phyloP scores from a whole-genome alignment of 2,888 invertebrate species.

The Conops quadrifasciatus region DNA sequence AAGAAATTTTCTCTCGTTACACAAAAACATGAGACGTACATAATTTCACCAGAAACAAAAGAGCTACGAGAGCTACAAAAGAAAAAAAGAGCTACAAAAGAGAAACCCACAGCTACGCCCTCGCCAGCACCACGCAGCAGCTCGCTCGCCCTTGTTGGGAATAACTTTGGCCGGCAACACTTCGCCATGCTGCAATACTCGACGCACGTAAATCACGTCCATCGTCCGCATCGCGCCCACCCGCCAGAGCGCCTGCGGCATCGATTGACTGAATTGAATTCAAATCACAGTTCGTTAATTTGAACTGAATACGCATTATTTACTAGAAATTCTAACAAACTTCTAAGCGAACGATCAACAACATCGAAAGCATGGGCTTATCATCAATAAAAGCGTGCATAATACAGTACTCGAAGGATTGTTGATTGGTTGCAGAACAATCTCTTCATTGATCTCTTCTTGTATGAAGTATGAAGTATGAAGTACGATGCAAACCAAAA shows the following conservation, averaged over 20 bases:
- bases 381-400: neutral
- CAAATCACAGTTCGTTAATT: slow-evolving; percentile 55
- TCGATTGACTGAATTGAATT: slow-evolving; percentile 48
- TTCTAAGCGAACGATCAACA: too few species aligned
- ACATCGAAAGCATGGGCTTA: too few species aligned
- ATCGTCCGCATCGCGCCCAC: slow-evolving; percentile 53
- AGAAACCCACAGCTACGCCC: slow-evolving; percentile 34
- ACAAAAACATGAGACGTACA: too few species aligned
- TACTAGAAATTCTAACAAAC: too few species aligned
- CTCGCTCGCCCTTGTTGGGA: slow-evolving; percentile 67
- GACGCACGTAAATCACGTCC: slow-evolving; percentile 54
- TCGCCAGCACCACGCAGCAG: slow-evolving; percentile 76
- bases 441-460: too few species aligned
- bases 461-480: too few species aligned
- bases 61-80: neutral
- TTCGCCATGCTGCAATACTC: slow-evolving; percentile 55
- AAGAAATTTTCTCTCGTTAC: too few species aligned
- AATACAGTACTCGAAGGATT: too few species aligned
- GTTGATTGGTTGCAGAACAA: too few species aligned
- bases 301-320: too few species aligned
- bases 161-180: slow-evolving; percentile 71
- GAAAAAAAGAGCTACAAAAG: neutral
- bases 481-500: too few species aligned
- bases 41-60: neutral
- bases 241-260: slow-evolving; percentile 53